phyloP scores from a whole-genome alignment of 2,888 invertebrate species.

The Lasioglossum marginatum region DNA sequence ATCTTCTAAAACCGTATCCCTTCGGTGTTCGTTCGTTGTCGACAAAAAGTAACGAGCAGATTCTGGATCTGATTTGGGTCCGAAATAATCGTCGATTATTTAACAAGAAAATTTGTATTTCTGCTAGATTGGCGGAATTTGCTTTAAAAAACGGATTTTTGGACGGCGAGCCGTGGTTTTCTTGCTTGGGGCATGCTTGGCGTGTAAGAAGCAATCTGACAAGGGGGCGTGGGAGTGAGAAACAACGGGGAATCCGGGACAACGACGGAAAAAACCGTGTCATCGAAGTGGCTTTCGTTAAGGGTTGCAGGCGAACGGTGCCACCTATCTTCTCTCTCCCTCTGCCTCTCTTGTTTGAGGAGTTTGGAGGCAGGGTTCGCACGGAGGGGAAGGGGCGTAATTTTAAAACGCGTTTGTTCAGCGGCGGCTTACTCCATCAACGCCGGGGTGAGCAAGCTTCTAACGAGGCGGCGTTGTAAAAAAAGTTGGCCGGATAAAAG shows the following conservation, averaged over 20 bases:
- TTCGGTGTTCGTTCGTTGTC: background rate
- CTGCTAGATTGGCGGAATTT: background rate
- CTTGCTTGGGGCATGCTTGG: background rate
- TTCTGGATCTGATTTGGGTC: background rate
- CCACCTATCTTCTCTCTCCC: background rate
- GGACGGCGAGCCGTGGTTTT: background rate
- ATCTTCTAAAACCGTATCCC: background rate
- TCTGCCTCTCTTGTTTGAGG: background rate
- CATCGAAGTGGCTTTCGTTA: slow-evolving; percentile 22
- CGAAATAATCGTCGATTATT: background rate
- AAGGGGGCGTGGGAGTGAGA: background rate
- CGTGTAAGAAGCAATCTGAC: background rate
- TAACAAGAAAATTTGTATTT: background rate
- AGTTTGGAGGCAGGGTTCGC: background rate
- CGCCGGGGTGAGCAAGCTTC: slow-evolving; percentile 61
- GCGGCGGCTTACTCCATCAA: slow-evolving; percentile 71
- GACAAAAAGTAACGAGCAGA: background rate
- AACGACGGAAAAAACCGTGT: slow-evolving; percentile 27
- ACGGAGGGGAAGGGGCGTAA: slow-evolving; percentile 28
- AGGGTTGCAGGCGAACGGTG: background rate
- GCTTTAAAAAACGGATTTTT: background rate
- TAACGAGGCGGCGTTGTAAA: slow-evolving; percentile 71
- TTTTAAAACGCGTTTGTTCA: slow-evolving; percentile 69
- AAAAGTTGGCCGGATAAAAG: slow-evolving; percentile 73
- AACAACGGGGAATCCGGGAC: background rate